Evolutionary conservation across 2,888 invertebrate species (phyloP).

Genomic region (Macaria liturata): DNA sequence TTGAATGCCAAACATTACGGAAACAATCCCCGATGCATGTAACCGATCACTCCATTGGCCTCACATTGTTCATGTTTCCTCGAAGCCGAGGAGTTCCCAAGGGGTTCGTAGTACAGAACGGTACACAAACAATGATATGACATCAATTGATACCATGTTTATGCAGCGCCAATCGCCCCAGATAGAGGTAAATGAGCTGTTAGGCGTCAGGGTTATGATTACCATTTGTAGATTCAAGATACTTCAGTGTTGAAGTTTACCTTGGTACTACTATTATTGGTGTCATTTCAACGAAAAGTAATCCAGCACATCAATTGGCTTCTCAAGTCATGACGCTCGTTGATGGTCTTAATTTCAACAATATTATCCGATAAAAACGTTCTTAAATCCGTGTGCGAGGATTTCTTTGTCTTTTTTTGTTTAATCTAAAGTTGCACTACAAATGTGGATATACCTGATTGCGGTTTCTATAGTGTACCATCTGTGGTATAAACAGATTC

Average conservation of each 20-base stretch:
- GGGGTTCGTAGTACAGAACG: conserved; percentile 47
- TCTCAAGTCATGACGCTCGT: too few relatives aligned
- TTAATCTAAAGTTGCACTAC: too few relatives aligned
- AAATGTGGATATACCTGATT: too few relatives aligned
- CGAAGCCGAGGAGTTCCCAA: conserved; percentile 50
- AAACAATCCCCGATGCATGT: conserved; percentile 36
- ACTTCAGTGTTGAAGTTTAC: too few relatives aligned
- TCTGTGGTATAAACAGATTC: conserved; percentile 33
- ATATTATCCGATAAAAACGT: too few relatives aligned
- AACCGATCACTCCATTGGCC: conserved; percentile 59
- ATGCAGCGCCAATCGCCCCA: conserved; percentile 30
- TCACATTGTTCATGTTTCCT: conserved; percentile 55
- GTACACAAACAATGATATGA: conserved; percentile 54
- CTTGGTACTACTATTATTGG: too few relatives aligned
- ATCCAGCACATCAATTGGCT: too few relatives aligned
- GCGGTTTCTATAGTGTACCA: not conserved
- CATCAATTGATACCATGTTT: conserved; percentile 44
- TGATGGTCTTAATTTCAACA: too few relatives aligned
- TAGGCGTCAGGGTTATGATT: conserved; percentile 6
- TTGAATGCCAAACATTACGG: conserved; percentile 40
- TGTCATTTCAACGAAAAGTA: too few relatives aligned
- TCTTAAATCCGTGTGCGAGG: too few relatives aligned
- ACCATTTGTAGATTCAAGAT: too few relatives aligned
- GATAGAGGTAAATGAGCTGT: conserved; percentile 38
- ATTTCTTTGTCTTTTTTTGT: too few relatives aligned